Conservation (phyloP, 2,888 invertebrate genomes). For the Endotricha flammealis region DNA sequence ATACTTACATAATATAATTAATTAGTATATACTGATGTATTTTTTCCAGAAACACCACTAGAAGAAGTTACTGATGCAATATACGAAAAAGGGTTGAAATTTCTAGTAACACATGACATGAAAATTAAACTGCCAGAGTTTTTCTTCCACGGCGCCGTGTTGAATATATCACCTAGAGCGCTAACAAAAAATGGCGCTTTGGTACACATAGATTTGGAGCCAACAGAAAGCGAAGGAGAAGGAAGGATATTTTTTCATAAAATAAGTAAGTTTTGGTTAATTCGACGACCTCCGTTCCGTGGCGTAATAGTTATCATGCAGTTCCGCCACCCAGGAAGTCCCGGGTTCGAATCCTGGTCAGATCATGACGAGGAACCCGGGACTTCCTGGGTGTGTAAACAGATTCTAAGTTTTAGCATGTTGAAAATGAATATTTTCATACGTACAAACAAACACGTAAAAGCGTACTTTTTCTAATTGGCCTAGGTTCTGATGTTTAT, state of each 20-base stretch:
- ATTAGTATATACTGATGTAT: neutral
- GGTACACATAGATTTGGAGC: constrained; percentile 84
- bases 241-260: constrained; percentile 84
- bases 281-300: too few species aligned
- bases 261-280: constrained; percentile 85
- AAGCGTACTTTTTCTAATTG: too few species aligned
- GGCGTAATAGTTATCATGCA: too few species aligned
- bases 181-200: constrained; percentile 86
- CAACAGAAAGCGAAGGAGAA: constrained; percentile 62
- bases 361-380: too few species aligned
- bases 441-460: too few species aligned
- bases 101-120: constrained; percentile 87
- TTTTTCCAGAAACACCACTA: constrained; percentile 78
- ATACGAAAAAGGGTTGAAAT: constrained; percentile 83
- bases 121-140: constrained; percentile 84
- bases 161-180: constrained; percentile 85
- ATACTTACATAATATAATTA: too few species aligned
- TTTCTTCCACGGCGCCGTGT: constrained; percentile 84
- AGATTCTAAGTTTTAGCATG: too few species aligned
- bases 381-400: too few species aligned
- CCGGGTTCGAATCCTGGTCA: too few species aligned
- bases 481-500: too few species aligned
- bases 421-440: too few species aligned
- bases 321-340: too few species aligned
- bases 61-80: constrained; percentile 86